phyloP scores from a whole-genome alignment of 2,888 invertebrate genomes.

The Cephus nigrinus region DNA sequence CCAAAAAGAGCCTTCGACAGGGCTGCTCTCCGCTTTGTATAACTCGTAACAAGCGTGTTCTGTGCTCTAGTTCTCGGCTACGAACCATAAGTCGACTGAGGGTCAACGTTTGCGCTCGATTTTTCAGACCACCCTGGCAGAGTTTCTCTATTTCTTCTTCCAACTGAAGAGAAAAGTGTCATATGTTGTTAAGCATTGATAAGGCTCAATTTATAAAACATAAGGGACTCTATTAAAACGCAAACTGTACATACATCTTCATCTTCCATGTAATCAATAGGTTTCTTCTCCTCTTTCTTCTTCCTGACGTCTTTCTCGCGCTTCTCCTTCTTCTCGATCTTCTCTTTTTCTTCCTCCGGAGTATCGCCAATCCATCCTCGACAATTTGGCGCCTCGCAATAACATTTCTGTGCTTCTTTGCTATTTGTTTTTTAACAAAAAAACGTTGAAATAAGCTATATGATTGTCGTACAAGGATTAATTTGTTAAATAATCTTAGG shows the following conservation, averaged over 20 bases:
- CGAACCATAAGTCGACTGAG: conserved; percentile 93
- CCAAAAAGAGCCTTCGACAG: conserved; percentile 87
- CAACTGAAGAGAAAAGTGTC: conserved; percentile 69
- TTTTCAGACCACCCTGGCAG: conserved; percentile 82
- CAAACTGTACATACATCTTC: conserved; percentile 61
- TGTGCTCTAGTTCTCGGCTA: conserved; percentile 83
- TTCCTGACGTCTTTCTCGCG: conserved; percentile 61
- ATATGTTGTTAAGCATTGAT: background rate
- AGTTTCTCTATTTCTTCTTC: conserved; percentile 91
- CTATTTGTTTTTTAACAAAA: conserved; percentile 66
- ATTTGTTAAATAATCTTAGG: conserved; percentile 9
- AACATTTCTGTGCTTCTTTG: conserved; percentile 96
- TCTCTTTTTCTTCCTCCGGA: conserved; percentile 78
- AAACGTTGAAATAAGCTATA: background rate
- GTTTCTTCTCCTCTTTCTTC: conserved; percentile 65
- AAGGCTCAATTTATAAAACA: conserved; percentile 12
- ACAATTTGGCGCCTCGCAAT: conserved; percentile 89
- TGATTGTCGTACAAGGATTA: background rate
- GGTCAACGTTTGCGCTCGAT: conserved; percentile 89
- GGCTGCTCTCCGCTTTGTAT: conserved; percentile 84
- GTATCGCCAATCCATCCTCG: conserved; percentile 96
- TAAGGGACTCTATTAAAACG: conserved; percentile 7
- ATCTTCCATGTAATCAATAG: conserved; percentile 61
- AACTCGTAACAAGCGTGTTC: conserved; percentile 80
- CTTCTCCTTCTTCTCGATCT: conserved; percentile 69